Base-by-base conservation (phyloP, 2,113 vertebrate genomes). In the Platysteira castanea region DNA sequence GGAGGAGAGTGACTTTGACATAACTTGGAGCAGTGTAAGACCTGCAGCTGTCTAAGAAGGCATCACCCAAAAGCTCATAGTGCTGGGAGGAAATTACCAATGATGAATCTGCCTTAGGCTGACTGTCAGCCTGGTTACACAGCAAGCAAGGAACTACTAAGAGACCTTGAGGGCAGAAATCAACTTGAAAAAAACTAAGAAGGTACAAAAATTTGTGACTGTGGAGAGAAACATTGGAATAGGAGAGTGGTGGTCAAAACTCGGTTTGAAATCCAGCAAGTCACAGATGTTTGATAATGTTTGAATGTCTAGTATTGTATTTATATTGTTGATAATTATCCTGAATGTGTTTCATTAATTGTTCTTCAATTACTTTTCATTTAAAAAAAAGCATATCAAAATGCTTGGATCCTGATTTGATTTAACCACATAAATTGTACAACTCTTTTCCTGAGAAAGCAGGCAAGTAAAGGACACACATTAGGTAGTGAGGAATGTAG, bases 361-460 rank as follows among this genome's bases (percentile, higher is more conserved):
- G 28, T n/a, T 77, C 65, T 37, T 78, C 60, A 85, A 15, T 52
- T 64, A 63, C 5, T 82, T 85, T 60, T 71, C 2, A n/a, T 83
- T 1, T 0, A 0, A 6, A 33, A 65, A 75, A 53, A 44, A 0
- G 1, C 4, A 28, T 52, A 56, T 60, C 6, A 52, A 47, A 33
- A 13, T 47, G 35, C 18, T 83, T 80, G n/a, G 47, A 76, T 76
- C 13, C 21, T 76, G 18, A 68, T 69, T 89, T 10, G 14, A 75
- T 89, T 88, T 60, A 93, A 33, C 18, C 6, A 37, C 1, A 1
- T 30, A 23, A 69, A 53, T 28, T 2, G 8, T 21, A 50, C 18
- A 69, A 5, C 6, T 37, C 37, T 83, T 80, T 76, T 46, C n/a
- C 68, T 37, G 33, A 60, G 30, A 64, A 7, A 41, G 9, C 1